Evolutionary conservation across 2,888 invertebrate genomes (phyloP).

Genomic region (Geophilus truncorum): DNA sequence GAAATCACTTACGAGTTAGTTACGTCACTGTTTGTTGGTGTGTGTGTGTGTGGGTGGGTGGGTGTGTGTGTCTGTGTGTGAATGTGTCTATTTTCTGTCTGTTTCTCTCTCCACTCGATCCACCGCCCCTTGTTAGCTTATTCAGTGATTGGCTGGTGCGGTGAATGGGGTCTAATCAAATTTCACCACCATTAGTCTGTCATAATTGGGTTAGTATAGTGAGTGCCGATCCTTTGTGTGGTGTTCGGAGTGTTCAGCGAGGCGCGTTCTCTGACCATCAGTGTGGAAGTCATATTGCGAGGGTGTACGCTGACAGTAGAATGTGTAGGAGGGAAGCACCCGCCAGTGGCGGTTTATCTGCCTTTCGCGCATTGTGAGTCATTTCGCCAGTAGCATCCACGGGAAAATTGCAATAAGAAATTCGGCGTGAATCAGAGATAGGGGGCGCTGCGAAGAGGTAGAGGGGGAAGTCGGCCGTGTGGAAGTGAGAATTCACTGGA

Average conservation of each 20-base stretch:
- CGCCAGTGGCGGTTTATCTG: constrained; percentile 14
- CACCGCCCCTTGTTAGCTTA: not conserved
- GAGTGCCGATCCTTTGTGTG: constrained; percentile 1
- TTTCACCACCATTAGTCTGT: constrained; percentile 16
- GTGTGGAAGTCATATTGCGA: constrained; percentile 3
- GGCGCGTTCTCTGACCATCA: constrained; percentile 2
- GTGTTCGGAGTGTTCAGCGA: not conserved
- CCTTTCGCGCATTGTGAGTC: constrained; percentile 33
- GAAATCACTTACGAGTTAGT: not conserved
- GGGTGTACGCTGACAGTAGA: not conserved
- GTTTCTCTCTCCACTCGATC: not conserved
- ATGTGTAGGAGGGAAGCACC: constrained; percentile 1
- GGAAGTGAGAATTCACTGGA: constrained; percentile 17
- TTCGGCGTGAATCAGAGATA: constrained; percentile 37
- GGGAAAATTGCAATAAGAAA: constrained; percentile 38
- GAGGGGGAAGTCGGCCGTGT: constrained; percentile 36
- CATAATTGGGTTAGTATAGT: constrained; percentile 17
- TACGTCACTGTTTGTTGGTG: not conserved
- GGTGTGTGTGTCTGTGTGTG: too few species aligned
- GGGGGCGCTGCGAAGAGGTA: constrained; percentile 29
- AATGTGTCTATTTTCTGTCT: not conserved
- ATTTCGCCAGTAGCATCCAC: constrained; percentile 35
- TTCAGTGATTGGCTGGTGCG: not conserved
- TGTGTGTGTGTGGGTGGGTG: too few species aligned
- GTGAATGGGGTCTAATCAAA: constrained; percentile 16